These are phyloP conservation scores for Dyspetes luteomarginatus DNA, from an alignment of 2,888 invertebrate species.

Conservation along the genomic window DNA sequence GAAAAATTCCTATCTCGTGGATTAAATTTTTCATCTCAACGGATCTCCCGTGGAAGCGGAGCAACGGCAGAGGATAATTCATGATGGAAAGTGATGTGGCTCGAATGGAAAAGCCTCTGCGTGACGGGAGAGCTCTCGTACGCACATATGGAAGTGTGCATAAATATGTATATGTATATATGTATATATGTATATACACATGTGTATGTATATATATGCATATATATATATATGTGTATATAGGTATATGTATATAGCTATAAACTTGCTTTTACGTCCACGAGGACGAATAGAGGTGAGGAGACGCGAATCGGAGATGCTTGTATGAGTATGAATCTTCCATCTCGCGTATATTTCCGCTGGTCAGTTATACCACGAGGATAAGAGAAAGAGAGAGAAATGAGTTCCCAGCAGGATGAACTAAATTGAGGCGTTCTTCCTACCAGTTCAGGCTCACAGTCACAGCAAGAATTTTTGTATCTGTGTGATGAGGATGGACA, in stretches of 20 bases:
- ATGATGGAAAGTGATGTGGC: conserved; percentile 47
- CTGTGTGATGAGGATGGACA: background rate
- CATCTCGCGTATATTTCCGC: conserved; percentile 34
- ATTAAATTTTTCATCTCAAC: conserved; percentile 23
- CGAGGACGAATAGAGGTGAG: conserved; percentile 59
- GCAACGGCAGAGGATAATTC: conserved; percentile 4
- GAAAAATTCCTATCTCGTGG: background rate
- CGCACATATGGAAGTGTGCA: background rate
- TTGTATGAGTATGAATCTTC: conserved; percentile 39
- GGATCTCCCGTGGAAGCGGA: conserved; percentile 12
- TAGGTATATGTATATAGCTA: conserved; percentile 10
- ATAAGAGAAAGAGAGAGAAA: conserved; percentile 8
- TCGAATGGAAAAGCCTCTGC: conserved; percentile 33
- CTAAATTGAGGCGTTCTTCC: conserved; percentile 56
- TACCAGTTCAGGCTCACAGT: conserved; percentile 18
- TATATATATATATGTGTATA: background rate
- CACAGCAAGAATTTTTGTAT: background rate
- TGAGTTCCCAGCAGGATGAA: conserved; percentile 50
- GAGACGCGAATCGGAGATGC: conserved; percentile 45
- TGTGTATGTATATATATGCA: background rate
- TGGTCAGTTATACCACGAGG: conserved; percentile 28
- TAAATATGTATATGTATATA: background rate
- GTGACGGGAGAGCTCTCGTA: conserved; percentile 7
- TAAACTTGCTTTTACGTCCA: conserved; percentile 62
- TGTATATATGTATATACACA: background rate